These are phyloP conservation scores for Drosophila leonis DNA, from an alignment of 2,888 invertebrate genomes.

Conservation along the genomic window DNA sequence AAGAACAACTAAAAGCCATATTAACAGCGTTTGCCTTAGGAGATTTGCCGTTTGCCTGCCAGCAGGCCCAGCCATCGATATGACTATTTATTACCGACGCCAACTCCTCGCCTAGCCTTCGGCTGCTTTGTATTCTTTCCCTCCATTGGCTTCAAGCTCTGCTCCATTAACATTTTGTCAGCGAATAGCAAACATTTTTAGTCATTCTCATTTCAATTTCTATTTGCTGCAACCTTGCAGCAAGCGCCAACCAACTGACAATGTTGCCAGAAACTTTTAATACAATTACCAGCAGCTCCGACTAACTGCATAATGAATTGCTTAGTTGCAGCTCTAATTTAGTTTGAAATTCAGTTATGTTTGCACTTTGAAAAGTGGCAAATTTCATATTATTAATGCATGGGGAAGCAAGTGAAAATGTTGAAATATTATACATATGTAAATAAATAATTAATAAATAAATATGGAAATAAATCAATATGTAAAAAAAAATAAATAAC, in stretches of 20 bases:
- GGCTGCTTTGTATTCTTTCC: not conserved
- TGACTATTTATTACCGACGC: conserved; percentile 38
- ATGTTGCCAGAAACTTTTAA: conserved; percentile 4
- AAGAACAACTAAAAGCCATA: conserved; percentile 49
- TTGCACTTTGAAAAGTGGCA: not conserved
- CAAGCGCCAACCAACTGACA: not conserved
- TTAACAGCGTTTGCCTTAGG: conserved; percentile 46
- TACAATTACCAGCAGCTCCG: not conserved
- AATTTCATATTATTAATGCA: not conserved
- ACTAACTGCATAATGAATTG: conserved; percentile 7
- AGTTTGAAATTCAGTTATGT: not conserved
- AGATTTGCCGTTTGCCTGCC: conserved; percentile 23
- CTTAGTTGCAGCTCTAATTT: not conserved
- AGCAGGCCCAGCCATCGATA: conserved; percentile 38
- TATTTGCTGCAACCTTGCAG: not conserved
- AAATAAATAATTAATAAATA: no score
- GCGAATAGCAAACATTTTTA: not conserved
- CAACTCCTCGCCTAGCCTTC: not conserved
- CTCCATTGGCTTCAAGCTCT: not conserved
- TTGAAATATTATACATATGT: no score
- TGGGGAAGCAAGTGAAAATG: not conserved
- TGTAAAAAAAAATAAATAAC: no score
- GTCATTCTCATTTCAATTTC: not conserved
- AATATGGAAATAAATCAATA: no score
- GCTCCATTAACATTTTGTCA: conserved; percentile 22